Base-by-base conservation (phyloP, 2,888 invertebrate genomes). In the Polymixis flavicincta region DNA sequence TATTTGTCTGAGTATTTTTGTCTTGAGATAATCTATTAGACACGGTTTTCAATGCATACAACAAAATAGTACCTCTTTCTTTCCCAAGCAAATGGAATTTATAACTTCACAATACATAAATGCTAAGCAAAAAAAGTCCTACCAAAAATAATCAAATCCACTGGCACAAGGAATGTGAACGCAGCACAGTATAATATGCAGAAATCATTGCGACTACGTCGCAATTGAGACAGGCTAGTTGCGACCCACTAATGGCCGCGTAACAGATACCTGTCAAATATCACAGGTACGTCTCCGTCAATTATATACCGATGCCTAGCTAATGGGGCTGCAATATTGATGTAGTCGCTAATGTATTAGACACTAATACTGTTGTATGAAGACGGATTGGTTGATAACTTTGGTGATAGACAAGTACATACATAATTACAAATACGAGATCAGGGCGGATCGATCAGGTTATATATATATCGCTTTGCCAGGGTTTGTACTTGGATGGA, bases 291-390 rank as follows among this genome's bases (percentile, higher is more conserved):
- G 42, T 74, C 74, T 71, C 42, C 52, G 3, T 54, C 61, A 82
- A 71, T 83, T 63, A 83, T 59, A 69, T 32, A 22, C 45, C 17
- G 25, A 66, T 13, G 52, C 64, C 14, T 32, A 65, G 50, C 48
- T 83, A 83, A 83, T 79, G 71, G 48, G 42, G 54, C 55, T 78
- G 50, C 72, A 63, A 70, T 73, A 81, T 83, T 78, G 63, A 78
- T 73, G 63, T 19, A 59, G 37, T 11, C 57, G 32, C 67, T 68
- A 74, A 78, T 73, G 50, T 68, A 82, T 78, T 73, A 76, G 64
- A n/a, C 54, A 76, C 60, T 54, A 60, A 25, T 60, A 45, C 45
- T 52, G 52, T 28, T 64, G 25, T 11, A 73, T 55, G 63, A 67
- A 74, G 76, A 81, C 32, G 42, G 63, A 81, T 75, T 64, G 67